A percentile compares a stretch with the other conserved stretches of the same genome.
These are phyloP conservation scores for Spinus olivaceus DNA, from an alignment of 2,797 vertebrate genomes.

Conservation along the genomic window DNA sequence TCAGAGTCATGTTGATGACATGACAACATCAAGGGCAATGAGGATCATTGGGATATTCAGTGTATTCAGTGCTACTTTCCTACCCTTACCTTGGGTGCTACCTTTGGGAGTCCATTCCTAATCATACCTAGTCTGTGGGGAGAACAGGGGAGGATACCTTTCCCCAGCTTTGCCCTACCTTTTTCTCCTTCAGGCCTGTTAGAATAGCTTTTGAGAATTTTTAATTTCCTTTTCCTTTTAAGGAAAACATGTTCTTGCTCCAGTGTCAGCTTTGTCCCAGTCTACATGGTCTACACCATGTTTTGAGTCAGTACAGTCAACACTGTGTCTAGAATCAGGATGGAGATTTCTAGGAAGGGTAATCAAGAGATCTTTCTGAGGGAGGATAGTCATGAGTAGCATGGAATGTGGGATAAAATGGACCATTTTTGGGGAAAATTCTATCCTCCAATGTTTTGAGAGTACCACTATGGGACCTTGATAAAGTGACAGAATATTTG, in stretches of 20 bases:
- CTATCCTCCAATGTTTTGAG: not conserved
- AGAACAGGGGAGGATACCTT: not conserved
- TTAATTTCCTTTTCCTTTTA: not conserved
- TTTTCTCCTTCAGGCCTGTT: not conserved
- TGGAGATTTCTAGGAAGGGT: not conserved
- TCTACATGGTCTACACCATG: not conserved
- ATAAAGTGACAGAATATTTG: not conserved
- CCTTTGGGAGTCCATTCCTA: not conserved
- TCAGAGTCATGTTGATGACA: not conserved
- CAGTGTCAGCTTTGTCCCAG: rapidly evolving
- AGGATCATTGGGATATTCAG: not conserved
- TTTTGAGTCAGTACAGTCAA: not conserved
- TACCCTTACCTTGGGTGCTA: not conserved
- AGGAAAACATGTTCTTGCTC: not conserved
- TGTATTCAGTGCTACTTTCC: not conserved
- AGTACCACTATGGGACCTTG: not conserved
- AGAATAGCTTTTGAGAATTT: not conserved
- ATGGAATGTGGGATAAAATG: not conserved
- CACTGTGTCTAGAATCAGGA: not conserved
- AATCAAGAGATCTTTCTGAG: not conserved
- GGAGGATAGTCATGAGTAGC: not conserved
- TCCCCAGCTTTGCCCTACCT: not conserved
- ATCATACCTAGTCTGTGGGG: not conserved
- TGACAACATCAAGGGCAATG: not conserved
- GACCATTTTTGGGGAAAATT: not conserved